Evolutionary conservation across 2,888 invertebrate genomes (phyloP).

Genomic region (Tenthredo mesomela): DNA sequence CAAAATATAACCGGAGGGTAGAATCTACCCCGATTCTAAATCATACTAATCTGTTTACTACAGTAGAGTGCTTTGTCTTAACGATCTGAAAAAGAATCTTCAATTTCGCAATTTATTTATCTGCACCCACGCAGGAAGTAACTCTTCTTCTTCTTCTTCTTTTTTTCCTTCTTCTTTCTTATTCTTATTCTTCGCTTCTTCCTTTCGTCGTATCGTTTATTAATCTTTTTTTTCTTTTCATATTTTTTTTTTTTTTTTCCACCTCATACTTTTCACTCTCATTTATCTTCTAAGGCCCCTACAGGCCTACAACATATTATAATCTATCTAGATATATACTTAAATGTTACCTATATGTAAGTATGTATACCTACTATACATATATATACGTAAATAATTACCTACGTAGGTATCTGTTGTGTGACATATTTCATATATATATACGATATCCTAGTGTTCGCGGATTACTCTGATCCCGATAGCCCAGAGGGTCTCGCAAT

Average conservation of each 20-base stretch:
- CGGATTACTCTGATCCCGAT: conserved; percentile 36
- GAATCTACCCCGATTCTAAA: conserved; percentile 8
- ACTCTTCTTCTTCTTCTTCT: background rate
- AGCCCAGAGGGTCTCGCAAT: conserved; percentile 1
- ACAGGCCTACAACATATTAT: background rate
- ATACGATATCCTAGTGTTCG: background rate
- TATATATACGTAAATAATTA: background rate
- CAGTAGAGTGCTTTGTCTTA: background rate
- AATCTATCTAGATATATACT: background rate
- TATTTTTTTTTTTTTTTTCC: background rate
- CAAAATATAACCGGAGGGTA: background rate
- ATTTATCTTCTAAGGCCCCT: background rate
- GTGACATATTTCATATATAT: conserved; percentile 36
- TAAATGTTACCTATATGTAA: background rate
- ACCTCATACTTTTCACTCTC: background rate
- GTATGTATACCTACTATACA: background rate
- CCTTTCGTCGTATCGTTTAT: background rate
- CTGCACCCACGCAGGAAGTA: conserved; percentile 15
- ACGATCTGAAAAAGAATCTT: conserved; percentile 23
- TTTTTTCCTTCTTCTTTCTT: background rate
- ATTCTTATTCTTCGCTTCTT: background rate
- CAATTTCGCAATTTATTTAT: background rate
- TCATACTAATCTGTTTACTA: conserved; percentile 43
- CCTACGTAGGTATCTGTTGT: background rate
- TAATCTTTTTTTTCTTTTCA: background rate